These are phyloP conservation scores for Aricia agestis DNA, from an alignment of 1,140 invertebrate genomes.

Conservation along the genomic window DNA sequence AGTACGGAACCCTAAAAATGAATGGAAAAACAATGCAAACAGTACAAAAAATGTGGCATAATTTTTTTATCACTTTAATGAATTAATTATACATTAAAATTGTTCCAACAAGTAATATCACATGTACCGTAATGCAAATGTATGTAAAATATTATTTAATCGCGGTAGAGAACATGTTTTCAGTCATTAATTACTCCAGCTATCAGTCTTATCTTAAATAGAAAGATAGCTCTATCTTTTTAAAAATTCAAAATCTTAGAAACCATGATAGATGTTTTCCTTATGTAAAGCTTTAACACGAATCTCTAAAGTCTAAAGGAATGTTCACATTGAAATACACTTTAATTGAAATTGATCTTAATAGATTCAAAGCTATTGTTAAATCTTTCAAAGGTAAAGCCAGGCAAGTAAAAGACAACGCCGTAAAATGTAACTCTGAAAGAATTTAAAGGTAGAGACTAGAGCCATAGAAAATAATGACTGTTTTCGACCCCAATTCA, in stretches of 20 bases:
- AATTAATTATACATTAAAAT: not conserved
- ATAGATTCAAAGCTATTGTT: too few species aligned
- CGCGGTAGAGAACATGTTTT: not conserved
- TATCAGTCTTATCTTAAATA: too few species aligned
- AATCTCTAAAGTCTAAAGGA: too few species aligned
- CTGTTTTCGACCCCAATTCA: not conserved
- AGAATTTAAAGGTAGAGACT: not conserved
- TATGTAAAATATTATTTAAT: not conserved
- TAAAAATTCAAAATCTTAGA: not conserved
- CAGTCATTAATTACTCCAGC: not conserved
- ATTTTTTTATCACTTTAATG: not conserved
- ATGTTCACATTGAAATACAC: too few species aligned
- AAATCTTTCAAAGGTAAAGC: too few species aligned
- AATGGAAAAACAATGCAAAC: not conserved
- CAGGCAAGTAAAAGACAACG: not conserved
- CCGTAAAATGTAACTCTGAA: not conserved
- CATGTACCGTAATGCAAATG: not conserved
- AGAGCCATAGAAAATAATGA: not conserved
- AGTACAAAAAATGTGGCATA: not conserved
- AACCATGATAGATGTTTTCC: not conserved
- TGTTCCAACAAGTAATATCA: not conserved
- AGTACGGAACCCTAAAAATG: too few species aligned
- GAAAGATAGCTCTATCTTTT: not conserved
- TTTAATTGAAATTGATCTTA: too few species aligned
- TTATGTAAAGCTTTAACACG: not conserved